These are phyloP conservation scores for Sitodiplosis mosellana DNA, from an alignment of 1,140 invertebrate genomes.

Conservation along the genomic window DNA sequence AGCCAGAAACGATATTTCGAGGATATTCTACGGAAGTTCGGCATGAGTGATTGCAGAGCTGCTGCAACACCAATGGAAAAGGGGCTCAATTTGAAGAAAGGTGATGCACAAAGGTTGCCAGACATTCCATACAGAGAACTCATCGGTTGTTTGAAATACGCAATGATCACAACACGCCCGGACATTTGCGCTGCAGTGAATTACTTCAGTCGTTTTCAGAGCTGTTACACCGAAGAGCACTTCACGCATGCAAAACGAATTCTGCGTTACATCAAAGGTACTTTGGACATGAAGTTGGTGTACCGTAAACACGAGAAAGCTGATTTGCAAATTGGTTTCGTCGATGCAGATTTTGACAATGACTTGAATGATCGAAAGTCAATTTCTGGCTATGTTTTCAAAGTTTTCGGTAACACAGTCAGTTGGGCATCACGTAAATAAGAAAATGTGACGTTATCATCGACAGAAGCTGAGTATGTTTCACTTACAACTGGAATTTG, in stretches of 20 bases:
- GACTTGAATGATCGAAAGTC: constrained; percentile 15
- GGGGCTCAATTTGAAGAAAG: constrained; percentile 7
- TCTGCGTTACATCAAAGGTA: constrained; percentile 19
- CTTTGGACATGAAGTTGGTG: constrained; percentile 25
- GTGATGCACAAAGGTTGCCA: constrained; percentile 5
- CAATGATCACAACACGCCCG: neutral
- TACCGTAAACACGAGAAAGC: constrained; percentile 6
- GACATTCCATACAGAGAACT: constrained; percentile 1
- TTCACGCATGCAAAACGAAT: constrained; percentile 31
- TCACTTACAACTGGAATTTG: constrained; percentile 9
- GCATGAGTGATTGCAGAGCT: constrained; percentile 18
- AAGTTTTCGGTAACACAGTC: constrained; percentile 9
- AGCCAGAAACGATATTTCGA: constrained; percentile 18
- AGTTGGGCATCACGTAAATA: constrained; percentile 18
- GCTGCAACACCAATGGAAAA: constrained; percentile 17
- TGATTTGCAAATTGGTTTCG: constrained; percentile 13
- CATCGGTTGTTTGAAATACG: constrained; percentile 1
- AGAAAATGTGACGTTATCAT: constrained; percentile 12
- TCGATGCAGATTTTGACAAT: constrained; percentile 23
- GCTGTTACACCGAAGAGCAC: constrained; percentile 3
- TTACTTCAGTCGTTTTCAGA: constrained; percentile 4
- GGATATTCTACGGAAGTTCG: constrained; percentile 17
- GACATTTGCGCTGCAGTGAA: neutral
- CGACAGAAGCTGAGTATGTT: constrained; percentile 11
- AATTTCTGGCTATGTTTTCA: constrained; percentile 16